phyloP scores from a whole-genome alignment of 2,888 invertebrate species.

The Beris chalybata region DNA sequence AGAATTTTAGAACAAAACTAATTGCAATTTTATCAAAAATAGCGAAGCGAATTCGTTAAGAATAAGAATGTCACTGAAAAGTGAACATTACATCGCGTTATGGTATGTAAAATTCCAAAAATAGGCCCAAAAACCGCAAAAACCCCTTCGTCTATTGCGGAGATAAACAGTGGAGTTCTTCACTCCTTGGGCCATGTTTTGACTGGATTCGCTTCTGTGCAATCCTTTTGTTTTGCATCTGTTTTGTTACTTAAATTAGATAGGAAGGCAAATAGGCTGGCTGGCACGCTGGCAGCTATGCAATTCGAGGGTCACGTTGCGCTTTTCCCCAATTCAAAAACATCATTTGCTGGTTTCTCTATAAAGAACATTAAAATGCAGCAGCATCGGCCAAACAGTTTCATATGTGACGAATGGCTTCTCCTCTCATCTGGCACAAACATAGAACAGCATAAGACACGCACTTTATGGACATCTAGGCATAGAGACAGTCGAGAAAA shows the following conservation, averaged over 20 bases:
- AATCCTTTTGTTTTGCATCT: slow-evolving; percentile 31
- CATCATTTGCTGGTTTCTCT: not conserved
- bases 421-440: too few species aligned
- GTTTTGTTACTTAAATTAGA: slow-evolving; percentile 36
- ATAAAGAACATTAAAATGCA: not conserved
- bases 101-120: slow-evolving; percentile 32
- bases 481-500: not conserved
- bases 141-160: too few species aligned
- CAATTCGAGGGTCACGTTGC: slow-evolving; percentile 13
- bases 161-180: slow-evolving; percentile 25
- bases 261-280: slow-evolving; percentile 9
- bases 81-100: slow-evolving; percentile 27
- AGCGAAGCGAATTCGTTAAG: slow-evolving; percentile 20
- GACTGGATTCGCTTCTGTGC: slow-evolving; percentile 31
- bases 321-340: slow-evolving; percentile 14
- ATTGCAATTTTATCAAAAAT: slow-evolving; percentile 1
- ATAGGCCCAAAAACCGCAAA: slow-evolving; percentile 28
- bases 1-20: not conserved
- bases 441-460: too few species aligned
- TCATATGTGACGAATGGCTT: too few species aligned
- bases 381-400: not conserved
- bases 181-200: slow-evolving; percentile 33
- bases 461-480: too few species aligned
- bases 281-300: slow-evolving; percentile 9
- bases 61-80: slow-evolving; percentile 30